Evolutionary conservation across 2,797 vertebrate species (phyloP).

Genomic region (Fistularia tabacaria): DNA sequence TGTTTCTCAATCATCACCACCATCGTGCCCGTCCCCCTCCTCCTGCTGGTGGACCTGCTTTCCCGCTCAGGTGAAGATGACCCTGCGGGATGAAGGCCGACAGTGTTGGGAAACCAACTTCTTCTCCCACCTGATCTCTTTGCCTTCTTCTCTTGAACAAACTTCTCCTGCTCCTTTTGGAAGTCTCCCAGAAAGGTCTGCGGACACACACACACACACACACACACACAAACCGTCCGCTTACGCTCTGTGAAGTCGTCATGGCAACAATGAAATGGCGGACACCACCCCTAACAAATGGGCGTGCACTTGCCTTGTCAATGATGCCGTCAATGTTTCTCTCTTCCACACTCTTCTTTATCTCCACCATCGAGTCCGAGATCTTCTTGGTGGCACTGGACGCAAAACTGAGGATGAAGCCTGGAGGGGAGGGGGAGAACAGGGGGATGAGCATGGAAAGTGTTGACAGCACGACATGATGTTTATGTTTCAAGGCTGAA

Average conservation of each 20-base stretch:
- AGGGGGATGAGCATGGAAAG: not conserved
- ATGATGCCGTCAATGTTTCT: slow-evolving; percentile 94
- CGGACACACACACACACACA: slow-evolving; percentile 32
- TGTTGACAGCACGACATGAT: too few species aligned
- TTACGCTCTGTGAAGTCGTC: not conserved
- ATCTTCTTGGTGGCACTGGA: slow-evolving; percentile 91
- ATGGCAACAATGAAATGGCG: not conserved
- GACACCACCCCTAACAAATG: too few species aligned
- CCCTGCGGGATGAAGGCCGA: too few species aligned
- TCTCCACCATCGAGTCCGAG: slow-evolving; percentile 88
- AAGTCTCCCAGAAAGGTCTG: slow-evolving; percentile 97
- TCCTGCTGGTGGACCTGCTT: too few species aligned
- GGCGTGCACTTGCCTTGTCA: slow-evolving; percentile 79
- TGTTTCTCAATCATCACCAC: too few species aligned
- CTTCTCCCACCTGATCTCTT: slow-evolving; percentile 83
- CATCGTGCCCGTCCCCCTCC: too few species aligned
- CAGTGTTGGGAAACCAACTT: too few species aligned
- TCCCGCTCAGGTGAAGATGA: too few species aligned
- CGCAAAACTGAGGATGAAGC: slow-evolving; percentile 89
- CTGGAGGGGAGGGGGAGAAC: slow-evolving; percentile 57
- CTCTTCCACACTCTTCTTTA: slow-evolving; percentile 96
- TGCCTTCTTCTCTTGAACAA: slow-evolving; percentile 90
- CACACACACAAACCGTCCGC: not conserved
- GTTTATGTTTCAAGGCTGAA: too few species aligned
- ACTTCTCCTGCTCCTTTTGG: slow-evolving; percentile 96